Base-by-base conservation (phyloP, 2,113 vertebrate genomes). In the Pachyramphus minor region DNA sequence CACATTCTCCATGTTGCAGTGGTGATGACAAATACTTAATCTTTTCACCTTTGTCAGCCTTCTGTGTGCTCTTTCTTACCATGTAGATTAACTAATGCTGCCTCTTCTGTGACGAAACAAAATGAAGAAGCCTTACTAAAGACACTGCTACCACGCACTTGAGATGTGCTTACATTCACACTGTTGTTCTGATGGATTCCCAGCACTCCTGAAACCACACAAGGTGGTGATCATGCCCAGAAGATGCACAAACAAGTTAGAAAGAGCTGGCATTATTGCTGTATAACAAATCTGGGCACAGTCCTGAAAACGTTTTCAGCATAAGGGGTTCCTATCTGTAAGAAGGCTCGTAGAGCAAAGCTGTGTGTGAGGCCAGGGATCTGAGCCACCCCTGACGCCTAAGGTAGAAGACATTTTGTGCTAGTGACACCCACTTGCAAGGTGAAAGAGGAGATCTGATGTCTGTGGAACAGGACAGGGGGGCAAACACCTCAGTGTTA, bases 1-100 rank as follows among this genome's bases (percentile, higher is more conserved):
- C 0, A 0, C 17, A 30, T 42, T 76, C 28, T 80, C 42, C 27
- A 1, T 44, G 12, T 64, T 79, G 49, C 17, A 39, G 20, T 55
- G 55, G 6, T 56, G 73, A 37, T 33, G 23, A 44, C 37, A 14
- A 56, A 37, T 59, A 25, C 11, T 53, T 60, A 5, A 62, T 4
- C 5, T 75, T 50, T 79, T n/a, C 31, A 86, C 5, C 20, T 53
- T 83, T 82, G 35, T 44, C 31, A 74, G 28, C 28, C 39, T 55
- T 31, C 41, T 75, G n/a, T n/a, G 59, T 76, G 52, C 45, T 84
- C 31, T 84, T 8, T 17, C 19, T 83, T 76, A 21, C 50, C 20
- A 11, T 6, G 12, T 66, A 60, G 72, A 41, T 14, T 87, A 71
- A 64, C 58, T 35, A 33, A 9, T 67, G 35, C 35, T 45, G 8